These are phyloP conservation scores for Microcebus tavaratra DNA, from an alignment of 2,113 vertebrate species.

Conservation along the genomic window DNA sequence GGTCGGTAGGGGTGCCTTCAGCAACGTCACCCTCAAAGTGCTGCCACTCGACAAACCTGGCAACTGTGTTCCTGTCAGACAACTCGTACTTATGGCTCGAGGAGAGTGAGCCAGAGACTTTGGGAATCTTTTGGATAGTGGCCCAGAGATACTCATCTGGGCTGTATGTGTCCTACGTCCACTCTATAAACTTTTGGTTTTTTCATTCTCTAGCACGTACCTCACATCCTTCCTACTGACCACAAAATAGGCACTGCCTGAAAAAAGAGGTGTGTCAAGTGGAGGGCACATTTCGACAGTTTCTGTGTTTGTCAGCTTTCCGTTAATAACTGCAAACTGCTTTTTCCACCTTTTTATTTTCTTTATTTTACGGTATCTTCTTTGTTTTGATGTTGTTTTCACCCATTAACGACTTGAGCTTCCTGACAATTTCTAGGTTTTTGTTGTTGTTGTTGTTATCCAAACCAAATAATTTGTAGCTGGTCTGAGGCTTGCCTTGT, in stretches of 20 bases:
- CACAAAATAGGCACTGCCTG: slow-evolving; percentile 93
- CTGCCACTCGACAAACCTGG: too few species aligned
- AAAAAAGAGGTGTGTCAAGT: slow-evolving; percentile 87
- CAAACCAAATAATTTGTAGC: slow-evolving; percentile 83
- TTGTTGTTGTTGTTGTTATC: slow-evolving; percentile 36
- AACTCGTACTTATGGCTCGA: too few species aligned
- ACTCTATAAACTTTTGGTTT: background rate
- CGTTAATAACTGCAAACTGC: slow-evolving; percentile 82
- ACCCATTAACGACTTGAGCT: too few species aligned
- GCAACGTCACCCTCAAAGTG: too few species aligned
- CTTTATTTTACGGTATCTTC: too few species aligned
- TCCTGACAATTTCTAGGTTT: slow-evolving; percentile 88
- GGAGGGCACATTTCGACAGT: slow-evolving; percentile 86
- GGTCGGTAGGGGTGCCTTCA: too few species aligned
- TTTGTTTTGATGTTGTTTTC: too few species aligned
- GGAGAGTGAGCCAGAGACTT: too few species aligned
- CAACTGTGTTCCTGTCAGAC: too few species aligned
- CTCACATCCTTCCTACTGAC: slow-evolving; percentile 86
- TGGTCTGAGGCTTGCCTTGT: slow-evolving; percentile 79
- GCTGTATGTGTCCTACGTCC: too few species aligned
- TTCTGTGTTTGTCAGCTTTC: slow-evolving; percentile 81
- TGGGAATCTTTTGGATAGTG: too few species aligned
- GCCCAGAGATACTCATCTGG: too few species aligned
- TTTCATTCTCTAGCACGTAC: slow-evolving; percentile 84
- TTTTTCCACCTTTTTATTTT: slow-evolving; percentile 43